Percentiles rank a stretch among this genome's conserved stretches.
These are phyloP conservation scores for Etheostoma cragini DNA, from an alignment of 2,113 vertebrate genomes.

Conservation along the genomic window DNA sequence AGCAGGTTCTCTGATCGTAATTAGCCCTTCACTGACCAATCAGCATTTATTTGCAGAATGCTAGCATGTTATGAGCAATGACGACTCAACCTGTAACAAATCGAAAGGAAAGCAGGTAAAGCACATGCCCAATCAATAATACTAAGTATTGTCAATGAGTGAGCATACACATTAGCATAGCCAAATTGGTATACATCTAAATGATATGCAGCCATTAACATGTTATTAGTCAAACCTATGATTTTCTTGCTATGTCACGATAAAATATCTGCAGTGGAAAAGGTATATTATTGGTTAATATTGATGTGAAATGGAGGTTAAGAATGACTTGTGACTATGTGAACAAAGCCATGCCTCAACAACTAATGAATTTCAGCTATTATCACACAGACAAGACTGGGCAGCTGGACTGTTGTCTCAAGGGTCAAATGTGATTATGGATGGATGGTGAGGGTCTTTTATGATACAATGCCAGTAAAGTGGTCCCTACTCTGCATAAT, in stretches of 20 bases:
- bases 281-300: background rate
- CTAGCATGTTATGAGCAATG: no score
- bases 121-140: no score
- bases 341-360: background rate
- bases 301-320: background rate
- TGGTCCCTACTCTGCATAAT: constrained; percentile 5
- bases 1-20: no score
- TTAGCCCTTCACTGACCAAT: no score
- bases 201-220: background rate
- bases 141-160: background rate
- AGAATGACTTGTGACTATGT: constrained; percentile 17
- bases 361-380: constrained; percentile 16
- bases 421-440: constrained; percentile 33
- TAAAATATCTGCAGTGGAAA: constrained; percentile 5
- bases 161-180: background rate
- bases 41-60: no score
- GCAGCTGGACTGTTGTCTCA: constrained; percentile 7
- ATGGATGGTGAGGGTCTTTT: constrained; percentile 26
- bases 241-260: background rate
- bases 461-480: constrained; percentile 6
- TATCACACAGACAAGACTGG: constrained; percentile 17
- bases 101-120: no score
- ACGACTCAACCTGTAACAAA: no score
- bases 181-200: background rate
- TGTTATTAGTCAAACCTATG: background rate